These are phyloP conservation scores for Dipodomys ordii DNA, from an alignment of 2,113 vertebrate genomes.

Conservation along the genomic window DNA sequence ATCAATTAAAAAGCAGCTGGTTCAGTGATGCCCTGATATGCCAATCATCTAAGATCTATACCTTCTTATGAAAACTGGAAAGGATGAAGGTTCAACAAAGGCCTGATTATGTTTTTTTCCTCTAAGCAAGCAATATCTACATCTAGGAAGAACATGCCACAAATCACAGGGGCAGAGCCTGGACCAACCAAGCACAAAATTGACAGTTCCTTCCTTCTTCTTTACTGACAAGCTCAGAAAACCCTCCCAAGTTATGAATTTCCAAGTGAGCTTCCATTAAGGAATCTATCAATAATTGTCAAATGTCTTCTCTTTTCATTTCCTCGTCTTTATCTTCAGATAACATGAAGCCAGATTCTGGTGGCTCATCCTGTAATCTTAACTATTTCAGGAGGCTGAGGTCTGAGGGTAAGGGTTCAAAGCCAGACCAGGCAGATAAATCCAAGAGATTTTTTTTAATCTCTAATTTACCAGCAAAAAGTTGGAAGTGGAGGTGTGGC, in stretches of 20 bases:
- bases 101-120: not conserved
- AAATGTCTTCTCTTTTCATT: not conserved
- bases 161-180: not conserved
- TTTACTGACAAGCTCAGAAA: not conserved
- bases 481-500: too few species aligned
- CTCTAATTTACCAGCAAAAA: too few species aligned
- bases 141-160: not conserved
- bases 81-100: not conserved
- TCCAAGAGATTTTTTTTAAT: too few species aligned
- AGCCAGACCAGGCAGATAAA: too few species aligned
- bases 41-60: not conserved
- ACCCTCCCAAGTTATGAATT: not conserved
- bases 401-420: too few species aligned
- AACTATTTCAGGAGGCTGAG: too few species aligned
- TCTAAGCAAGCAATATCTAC: not conserved
- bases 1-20: not conserved
- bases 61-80: not conserved
- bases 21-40: not conserved
- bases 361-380: too few species aligned
- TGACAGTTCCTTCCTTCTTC: not conserved
- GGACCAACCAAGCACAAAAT: not conserved
- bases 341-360: too few species aligned
- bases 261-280: not conserved
- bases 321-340: not conserved
- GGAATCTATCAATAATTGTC: not conserved